phyloP scores from a whole-genome alignment of 2,888 invertebrate species.

The Amblyjoppa proteus region DNA sequence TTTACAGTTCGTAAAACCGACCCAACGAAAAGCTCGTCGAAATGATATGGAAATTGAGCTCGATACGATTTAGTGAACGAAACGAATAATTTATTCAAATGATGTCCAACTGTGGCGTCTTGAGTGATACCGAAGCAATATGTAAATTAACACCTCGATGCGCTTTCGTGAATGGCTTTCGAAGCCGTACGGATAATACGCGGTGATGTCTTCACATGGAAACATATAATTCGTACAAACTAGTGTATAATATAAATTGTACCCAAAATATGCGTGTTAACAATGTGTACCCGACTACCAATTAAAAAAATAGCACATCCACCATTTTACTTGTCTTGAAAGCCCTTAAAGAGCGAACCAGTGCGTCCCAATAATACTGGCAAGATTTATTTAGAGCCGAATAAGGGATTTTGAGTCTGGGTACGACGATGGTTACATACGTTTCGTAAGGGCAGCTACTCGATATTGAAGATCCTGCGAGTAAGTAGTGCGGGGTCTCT shows the following conservation, averaged over 20 bases:
- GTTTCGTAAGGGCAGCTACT: conserved; percentile 85
- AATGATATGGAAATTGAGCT: neutral
- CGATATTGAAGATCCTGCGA: conserved; percentile 85
- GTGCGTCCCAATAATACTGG: conserved; percentile 67
- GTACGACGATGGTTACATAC: conserved; percentile 83
- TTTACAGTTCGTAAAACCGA: neutral
- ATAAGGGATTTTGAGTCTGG: conserved; percentile 60
- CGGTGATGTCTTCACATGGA: neutral
- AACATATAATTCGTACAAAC: conserved; percentile 44
- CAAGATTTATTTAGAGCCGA: conserved; percentile 54
- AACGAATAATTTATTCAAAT: neutral
- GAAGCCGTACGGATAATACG: neutral
- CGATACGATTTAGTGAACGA: neutral
- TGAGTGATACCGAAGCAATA: conserved; percentile 9
- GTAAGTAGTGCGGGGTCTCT: conserved; percentile 84
- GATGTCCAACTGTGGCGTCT: neutral
- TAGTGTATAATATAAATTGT: conserved; percentile 36
- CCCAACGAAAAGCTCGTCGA: neutral
- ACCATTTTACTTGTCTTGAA: conserved; percentile 50
- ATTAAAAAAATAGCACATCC: conserved; percentile 47
- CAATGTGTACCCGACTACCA: conserved; percentile 55
- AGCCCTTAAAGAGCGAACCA: conserved; percentile 72
- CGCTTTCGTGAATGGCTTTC: conserved; percentile 23
- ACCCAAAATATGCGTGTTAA: conserved; percentile 72
- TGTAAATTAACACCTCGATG: conserved; percentile 25